A percentile compares a stretch with the other conserved stretches of the same genome.
These are phyloP conservation scores for Limnothrissa miodon DNA, from an alignment of 2,113 vertebrate species.

Conservation along the genomic window DNA sequence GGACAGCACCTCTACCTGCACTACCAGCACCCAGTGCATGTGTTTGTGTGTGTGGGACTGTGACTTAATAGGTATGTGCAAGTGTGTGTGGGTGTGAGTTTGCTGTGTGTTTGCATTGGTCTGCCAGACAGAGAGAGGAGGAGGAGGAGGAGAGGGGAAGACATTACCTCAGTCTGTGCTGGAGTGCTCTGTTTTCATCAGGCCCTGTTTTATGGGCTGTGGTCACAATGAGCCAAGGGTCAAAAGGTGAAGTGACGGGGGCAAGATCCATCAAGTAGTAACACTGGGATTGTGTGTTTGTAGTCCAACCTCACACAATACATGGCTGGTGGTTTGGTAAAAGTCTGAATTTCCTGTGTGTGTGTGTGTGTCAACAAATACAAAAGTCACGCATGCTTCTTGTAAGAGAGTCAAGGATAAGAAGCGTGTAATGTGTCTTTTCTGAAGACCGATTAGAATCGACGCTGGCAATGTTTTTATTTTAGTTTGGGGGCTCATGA, in stretches of 20 bases:
- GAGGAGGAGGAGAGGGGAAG: neutral
- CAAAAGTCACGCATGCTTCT: neutral
- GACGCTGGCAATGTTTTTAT: neutral
- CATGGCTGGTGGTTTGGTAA: too few relatives aligned
- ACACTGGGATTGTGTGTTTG: neutral
- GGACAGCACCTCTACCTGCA: too few relatives aligned
- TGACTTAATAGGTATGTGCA: too few relatives aligned
- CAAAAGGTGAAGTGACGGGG: neutral
- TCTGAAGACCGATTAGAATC: neutral
- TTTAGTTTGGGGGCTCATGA: neutral
- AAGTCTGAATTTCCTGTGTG: conserved; percentile 17
- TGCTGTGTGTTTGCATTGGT: neutral
- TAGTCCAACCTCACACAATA: too few relatives aligned
- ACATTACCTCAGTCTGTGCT: neutral
- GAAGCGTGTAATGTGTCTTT: neutral
- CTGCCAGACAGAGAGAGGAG: neutral
- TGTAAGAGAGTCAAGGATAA: neutral
- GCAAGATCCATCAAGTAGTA: too few relatives aligned
- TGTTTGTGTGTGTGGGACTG: too few relatives aligned
- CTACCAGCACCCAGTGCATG: too few relatives aligned
- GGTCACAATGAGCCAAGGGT: neutral
- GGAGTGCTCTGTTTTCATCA: neutral
- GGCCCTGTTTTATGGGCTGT: neutral
- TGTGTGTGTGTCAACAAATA: conserved; percentile 12
- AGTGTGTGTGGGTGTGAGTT: too few relatives aligned